Conservation (phyloP, 2,797 vertebrate genomes). For the Gobionotothen gibberifrons region DNA sequence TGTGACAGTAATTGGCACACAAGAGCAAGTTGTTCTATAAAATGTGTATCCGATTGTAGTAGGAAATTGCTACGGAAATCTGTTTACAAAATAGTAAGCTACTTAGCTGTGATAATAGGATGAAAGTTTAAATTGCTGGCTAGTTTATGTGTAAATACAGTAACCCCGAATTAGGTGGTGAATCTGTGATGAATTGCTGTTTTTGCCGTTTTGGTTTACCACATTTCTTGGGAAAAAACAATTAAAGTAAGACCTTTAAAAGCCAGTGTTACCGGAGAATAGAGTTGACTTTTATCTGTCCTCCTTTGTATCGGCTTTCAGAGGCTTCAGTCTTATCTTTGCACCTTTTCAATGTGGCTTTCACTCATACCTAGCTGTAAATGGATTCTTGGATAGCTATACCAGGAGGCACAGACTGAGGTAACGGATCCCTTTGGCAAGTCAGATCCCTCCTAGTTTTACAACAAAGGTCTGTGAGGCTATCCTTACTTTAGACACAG, state of each 20-base stretch:
- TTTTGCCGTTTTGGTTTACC: conserved; percentile 60
- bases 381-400: conserved; percentile 11
- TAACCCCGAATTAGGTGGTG: conserved; percentile 63
- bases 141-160: conserved; percentile 68
- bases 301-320: conserved; percentile 28
- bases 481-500: background rate
- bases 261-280: conserved; percentile 12
- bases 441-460: background rate
- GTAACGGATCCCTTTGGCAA: conserved; percentile 23
- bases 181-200: conserved; percentile 53
- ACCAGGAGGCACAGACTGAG: background rate
- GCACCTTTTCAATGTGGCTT: conserved; percentile 31
- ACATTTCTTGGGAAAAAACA: conserved; percentile 25
- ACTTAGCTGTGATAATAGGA: conserved; percentile 52
- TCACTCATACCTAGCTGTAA: conserved; percentile 20
- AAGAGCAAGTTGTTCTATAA: conserved; percentile 46
- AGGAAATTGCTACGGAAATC: conserved; percentile 36
- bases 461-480: background rate
- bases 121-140: conserved; percentile 42
- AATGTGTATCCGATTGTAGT: conserved; percentile 43
- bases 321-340: conserved; percentile 23
- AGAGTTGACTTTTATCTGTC: conserved; percentile 24
- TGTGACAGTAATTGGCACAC: conserved; percentile 55
- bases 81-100: conserved; percentile 70
- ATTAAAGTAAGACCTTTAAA: conserved; percentile 28